Percentiles rank a stretch among this genome's conserved stretches.
Evolutionary conservation across 2,888 invertebrate genomes (phyloP).

Genomic region (Agrilus biguttatus): DNA sequence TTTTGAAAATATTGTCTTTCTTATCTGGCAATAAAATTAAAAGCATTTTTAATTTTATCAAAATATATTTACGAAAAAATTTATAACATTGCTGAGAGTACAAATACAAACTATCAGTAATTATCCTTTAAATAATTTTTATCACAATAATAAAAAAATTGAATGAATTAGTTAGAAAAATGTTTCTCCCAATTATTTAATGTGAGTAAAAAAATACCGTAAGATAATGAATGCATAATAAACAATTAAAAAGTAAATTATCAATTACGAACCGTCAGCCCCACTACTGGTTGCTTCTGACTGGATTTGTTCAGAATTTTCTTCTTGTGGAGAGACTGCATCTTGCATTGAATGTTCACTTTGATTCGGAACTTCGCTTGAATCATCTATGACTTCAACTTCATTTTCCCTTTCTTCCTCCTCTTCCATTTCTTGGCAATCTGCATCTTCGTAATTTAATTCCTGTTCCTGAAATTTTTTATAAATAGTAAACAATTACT

Average conservation of each 20-base stretch:
- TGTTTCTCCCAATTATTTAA: not conserved
- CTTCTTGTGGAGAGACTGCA: constrained; percentile 18
- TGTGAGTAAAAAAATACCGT: not conserved
- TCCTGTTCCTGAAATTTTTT: constrained; percentile 31
- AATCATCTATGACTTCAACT: constrained; percentile 47
- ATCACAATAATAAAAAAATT: too few species aligned
- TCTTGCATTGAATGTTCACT: constrained; percentile 27
- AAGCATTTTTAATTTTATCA: not conserved
- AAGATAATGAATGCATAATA: not conserved
- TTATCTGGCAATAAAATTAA: not conserved
- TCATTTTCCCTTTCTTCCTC: constrained; percentile 32
- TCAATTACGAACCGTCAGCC: constrained; percentile 40
- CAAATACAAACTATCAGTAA: not conserved
- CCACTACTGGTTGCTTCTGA: constrained; percentile 64
- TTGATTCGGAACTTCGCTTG: constrained; percentile 49
- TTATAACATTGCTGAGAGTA: too few species aligned
- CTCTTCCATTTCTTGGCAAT: constrained; percentile 35
- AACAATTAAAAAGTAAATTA: not conserved
- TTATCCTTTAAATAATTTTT: too few species aligned
- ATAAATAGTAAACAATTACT: too few species aligned
- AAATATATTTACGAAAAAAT: not conserved
- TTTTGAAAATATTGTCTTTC: too few species aligned
- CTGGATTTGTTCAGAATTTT: constrained; percentile 33
- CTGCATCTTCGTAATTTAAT: constrained; percentile 37
- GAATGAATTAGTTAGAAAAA: not conserved